Conservation (phyloP, 2,113 vertebrate species). For the Globicephala melas region DNA sequence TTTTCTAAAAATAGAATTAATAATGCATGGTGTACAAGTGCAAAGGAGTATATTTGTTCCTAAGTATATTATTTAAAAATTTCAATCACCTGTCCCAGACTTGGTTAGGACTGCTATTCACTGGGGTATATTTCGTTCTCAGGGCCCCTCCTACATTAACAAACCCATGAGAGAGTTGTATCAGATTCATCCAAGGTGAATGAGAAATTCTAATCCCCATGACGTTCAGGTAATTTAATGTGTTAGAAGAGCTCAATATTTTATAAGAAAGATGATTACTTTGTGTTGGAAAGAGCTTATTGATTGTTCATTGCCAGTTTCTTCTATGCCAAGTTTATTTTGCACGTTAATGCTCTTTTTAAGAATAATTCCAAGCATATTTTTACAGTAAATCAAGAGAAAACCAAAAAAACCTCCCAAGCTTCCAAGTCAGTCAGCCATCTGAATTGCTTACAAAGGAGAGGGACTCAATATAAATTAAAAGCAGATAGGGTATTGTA, state of each 20-base stretch:
- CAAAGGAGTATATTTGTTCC: background rate
- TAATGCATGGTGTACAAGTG: background rate
- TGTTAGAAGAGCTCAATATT: background rate
- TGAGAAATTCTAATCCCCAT: conserved; percentile 6
- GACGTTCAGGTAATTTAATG: conserved; percentile 13
- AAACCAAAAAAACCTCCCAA: background rate
- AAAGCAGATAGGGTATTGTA: background rate
- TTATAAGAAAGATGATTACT: conserved; percentile 48
- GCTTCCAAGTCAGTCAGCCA: background rate
- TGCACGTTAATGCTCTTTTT: conserved; percentile 2
- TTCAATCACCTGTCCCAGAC: background rate
- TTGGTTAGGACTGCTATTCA: background rate
- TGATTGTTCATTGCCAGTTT: background rate
- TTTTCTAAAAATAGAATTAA: background rate
- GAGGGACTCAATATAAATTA: background rate
- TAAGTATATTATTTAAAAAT: background rate
- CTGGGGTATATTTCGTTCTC: background rate
- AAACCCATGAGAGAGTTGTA: background rate
- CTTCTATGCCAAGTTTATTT: conserved; percentile 25
- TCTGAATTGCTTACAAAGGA: conserved; percentile 23
- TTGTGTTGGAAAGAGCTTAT: background rate
- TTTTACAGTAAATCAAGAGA: conserved; percentile 24
- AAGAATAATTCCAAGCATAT: conserved; percentile 32
- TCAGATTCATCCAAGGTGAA: background rate
- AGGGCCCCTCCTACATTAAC: background rate